Evolutionary conservation across 2,888 invertebrate species (phyloP).

Genomic region (Chrysolina americana): DNA sequence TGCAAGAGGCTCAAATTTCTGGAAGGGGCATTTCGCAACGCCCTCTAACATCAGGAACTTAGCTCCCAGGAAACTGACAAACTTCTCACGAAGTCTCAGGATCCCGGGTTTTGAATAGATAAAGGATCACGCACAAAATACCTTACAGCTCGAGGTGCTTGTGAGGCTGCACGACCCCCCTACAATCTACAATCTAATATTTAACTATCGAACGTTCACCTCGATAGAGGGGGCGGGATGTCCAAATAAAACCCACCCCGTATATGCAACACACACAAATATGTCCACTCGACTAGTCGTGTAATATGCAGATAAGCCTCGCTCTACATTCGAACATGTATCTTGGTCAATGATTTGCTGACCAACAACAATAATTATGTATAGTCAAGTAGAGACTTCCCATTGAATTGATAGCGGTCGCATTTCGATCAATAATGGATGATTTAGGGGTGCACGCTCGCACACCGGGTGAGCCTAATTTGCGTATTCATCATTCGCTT

Average conservation of each 20-base stretch:
- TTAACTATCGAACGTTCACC: too few relatives aligned
- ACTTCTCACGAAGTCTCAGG: too few relatives aligned
- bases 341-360: conserved; percentile 42
- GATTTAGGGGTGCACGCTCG: conserved; percentile 28
- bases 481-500: conserved; percentile 10
- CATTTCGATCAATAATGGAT: conserved; percentile 31
- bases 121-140: too few relatives aligned
- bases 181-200: too few relatives aligned
- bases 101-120: too few relatives aligned
- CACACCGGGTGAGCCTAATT: conserved; percentile 16
- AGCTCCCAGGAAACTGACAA: too few relatives aligned
- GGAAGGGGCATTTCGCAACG: too few relatives aligned
- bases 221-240: too few relatives aligned
- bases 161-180: too few relatives aligned
- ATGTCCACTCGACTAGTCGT: conserved; percentile 6
- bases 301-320: conserved; percentile 33
- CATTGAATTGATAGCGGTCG: conserved; percentile 29
- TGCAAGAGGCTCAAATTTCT: too few relatives aligned
- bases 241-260: background rate
- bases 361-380: conserved; percentile 47
- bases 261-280: background rate
- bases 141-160: too few relatives aligned
- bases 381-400: conserved; percentile 50
- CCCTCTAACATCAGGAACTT: too few relatives aligned
- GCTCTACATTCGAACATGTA: conserved; percentile 33